Conservation (phyloP, 2,113 vertebrate species). For the Syngnathus typhle region DNA sequence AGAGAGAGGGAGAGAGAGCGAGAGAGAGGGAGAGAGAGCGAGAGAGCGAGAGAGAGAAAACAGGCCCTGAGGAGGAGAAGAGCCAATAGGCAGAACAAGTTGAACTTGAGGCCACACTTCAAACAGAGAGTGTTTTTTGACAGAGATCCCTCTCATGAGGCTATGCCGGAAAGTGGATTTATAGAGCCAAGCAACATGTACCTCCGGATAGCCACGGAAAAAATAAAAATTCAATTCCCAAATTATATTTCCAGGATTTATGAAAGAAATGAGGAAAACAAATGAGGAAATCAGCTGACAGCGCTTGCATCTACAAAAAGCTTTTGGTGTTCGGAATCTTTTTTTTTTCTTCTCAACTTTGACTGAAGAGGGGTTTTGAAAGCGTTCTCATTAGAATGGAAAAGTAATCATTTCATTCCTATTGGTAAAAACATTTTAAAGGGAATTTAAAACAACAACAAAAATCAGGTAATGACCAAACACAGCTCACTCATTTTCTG, state of each 20-base stretch:
- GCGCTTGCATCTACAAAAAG: background rate
- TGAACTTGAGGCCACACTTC: constrained; percentile 38
- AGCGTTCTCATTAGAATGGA: no score
- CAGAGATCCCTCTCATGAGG: constrained; percentile 62
- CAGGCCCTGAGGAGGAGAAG: constrained; percentile 11
- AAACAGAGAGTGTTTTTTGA: constrained; percentile 58
- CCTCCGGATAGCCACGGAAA: constrained; percentile 11
- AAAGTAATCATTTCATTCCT: no score
- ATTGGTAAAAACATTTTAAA: no score
- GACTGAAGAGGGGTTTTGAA: no score
- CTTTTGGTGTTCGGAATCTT: background rate
- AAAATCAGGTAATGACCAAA: no score
- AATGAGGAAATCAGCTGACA: background rate
- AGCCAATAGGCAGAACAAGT: constrained; percentile 14
- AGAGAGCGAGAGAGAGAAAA: constrained; percentile 14
- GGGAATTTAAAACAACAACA: no score
- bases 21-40: constrained; percentile 3
- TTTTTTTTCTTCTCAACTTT: background rate
- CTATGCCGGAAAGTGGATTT: constrained; percentile 58
- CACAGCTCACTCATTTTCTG: no score
- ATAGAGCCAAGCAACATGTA: constrained; percentile 42
- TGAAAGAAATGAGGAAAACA: background rate
- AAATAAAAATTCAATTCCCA: background rate
- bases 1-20: constrained; percentile 10
- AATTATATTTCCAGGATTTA: background rate